Base-by-base conservation (phyloP, 2,797 vertebrate genomes). In the Karalla daura region DNA sequence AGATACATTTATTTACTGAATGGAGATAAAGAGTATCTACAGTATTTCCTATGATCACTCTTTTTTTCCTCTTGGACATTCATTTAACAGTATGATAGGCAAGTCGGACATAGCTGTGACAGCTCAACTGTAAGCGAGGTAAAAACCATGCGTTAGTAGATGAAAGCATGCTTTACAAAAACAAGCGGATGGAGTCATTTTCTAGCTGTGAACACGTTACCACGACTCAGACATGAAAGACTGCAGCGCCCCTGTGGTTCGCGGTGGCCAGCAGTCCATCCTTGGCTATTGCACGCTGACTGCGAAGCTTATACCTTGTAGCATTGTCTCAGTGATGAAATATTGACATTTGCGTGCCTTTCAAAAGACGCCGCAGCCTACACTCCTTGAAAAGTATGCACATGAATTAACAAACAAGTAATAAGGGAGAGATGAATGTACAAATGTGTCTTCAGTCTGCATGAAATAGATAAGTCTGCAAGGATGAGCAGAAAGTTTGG, bases 131-230 rank as follows among this genome's bases (percentile, higher is more conserved):
- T 25, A 39, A 45, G 2, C 33, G 46, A 17, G 11, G 14, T 35
- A n/a, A n/a, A n/a, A n/a, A n/a, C n/a, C 59, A 52, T 86, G 83
- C 80, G 73, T 2, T n/a, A 0, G 15, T 21, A 17, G 10, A 36
- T 14, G 21, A 52, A 61, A 51, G 30, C 70, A 86, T 83, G 83
- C 88, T 24, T 55, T 5, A 75, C 50, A 55, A 65, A 33, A 74
- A 86, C 56, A 53, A 49, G 71, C 52, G 73, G 44, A 76, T 20
- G 43, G 28, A 36, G 74, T 63, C 53, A 58, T n/a, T 68, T 41
- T 40, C 2, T 21, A 59, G 53, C 11, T 67, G 64, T 47, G 62
- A 66, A 61, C 68, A 66, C 27, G 55, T 75, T 84, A 83, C 80
- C 74, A 56, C 6, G 1, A 3, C 7, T 63, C 13, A 41, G 35